A percentile compares a stretch with the other conserved stretches of the same genome.
These are phyloP conservation scores for Cololabis saira DNA, from an alignment of 2,113 vertebrate species.

Conservation along the genomic window DNA sequence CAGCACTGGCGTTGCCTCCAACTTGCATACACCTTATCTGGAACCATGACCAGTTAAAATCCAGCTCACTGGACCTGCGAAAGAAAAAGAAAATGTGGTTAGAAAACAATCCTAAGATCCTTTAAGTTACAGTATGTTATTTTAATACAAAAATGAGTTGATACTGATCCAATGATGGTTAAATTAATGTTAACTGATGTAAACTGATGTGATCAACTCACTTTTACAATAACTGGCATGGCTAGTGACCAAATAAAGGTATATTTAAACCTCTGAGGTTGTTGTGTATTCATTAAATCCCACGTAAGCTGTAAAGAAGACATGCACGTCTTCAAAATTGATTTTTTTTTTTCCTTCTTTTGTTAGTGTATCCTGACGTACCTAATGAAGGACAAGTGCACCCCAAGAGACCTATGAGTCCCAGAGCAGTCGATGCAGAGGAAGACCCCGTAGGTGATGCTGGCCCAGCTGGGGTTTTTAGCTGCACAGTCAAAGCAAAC, in stretches of 20 bases:
- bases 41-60: slow-evolving; percentile 98
- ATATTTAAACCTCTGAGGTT: no score
- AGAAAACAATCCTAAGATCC: no score
- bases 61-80: slow-evolving; percentile 93
- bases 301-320: neutral
- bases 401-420: slow-evolving; percentile 92
- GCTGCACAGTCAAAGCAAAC: slow-evolving; percentile 93
- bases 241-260: no score
- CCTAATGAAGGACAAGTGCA: slow-evolving; percentile 96
- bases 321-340: no score
- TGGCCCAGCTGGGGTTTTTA: slow-evolving; percentile 98
- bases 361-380: slow-evolving; percentile 45
- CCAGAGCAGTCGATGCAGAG: slow-evolving; percentile 97
- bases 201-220: no score
- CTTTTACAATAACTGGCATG: no score
- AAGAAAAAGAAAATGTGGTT: neutral
- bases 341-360: neutral
- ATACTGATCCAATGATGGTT: no score
- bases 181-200: no score
- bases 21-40: slow-evolving; percentile 98
- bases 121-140: no score
- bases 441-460: slow-evolving; percentile 96
- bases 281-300: no score
- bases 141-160: no score
- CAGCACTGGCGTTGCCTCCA: slow-evolving; percentile 93